Evolutionary conservation across 2,888 invertebrate species (phyloP).

Genomic region (Galerucella pusilla): DNA sequence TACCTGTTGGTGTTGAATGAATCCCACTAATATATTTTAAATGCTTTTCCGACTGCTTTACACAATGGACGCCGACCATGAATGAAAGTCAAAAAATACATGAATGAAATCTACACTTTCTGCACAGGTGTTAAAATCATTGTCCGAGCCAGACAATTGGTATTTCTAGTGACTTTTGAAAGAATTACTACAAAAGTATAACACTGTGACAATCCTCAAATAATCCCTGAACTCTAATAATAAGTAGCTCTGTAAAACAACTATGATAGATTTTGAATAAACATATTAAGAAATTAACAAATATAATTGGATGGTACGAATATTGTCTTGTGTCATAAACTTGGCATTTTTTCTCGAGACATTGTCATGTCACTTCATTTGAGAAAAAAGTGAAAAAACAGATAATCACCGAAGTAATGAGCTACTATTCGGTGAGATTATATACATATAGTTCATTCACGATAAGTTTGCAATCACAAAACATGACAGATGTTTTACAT

Average conservation of each 20-base stretch:
- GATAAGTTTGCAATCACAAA: no score
- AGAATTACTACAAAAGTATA: neutral
- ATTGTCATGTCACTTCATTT: no score
- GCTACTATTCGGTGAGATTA: no score
- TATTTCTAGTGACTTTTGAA: neutral
- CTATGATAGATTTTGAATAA: no score
- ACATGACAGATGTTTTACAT: no score
- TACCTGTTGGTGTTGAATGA: conserved; percentile 21
- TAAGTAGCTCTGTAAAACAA: neutral
- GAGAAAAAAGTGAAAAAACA: no score
- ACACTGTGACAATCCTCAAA: neutral
- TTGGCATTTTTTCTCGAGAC: no score
- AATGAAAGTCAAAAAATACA: conserved; percentile 26
- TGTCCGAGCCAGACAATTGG: conserved; percentile 1
- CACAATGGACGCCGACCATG: conserved; percentile 8
- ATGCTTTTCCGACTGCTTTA: conserved; percentile 21
- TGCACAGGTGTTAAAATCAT: conserved; percentile 21
- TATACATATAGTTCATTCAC: no score
- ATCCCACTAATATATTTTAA: conserved; percentile 27
- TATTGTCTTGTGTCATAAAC: no score
- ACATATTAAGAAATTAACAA: no score
- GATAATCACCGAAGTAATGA: no score
- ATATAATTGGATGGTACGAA: no score
- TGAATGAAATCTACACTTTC: conserved; percentile 25
- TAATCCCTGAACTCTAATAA: neutral